Evolutionary conservation across 2,888 invertebrate species (phyloP), one percentile per base, ranked within the genome.

Genomic region (Drosophila rubida): DNA sequence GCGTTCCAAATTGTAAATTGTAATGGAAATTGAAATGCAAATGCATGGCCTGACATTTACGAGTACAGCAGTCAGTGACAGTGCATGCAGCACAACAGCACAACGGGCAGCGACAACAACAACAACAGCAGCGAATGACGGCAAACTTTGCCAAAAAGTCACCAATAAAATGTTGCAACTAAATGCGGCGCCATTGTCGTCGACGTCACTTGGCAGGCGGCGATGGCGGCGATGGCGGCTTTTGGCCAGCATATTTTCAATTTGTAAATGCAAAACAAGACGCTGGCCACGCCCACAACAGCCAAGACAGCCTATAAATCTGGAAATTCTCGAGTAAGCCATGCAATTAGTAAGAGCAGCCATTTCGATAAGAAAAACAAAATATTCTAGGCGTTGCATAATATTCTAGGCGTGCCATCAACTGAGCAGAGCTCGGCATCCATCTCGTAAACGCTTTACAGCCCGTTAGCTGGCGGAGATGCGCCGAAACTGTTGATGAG

Each of bases 91-190:
- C n/a, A n/a, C n/a, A n/a, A n/a, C n/a, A 44, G 41, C 62, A 58
- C 66, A 76, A 72, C 64, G 69, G 48, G 54, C 66, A 76, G 68
- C 64, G 69, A 48, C 49, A 49, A 35, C 57, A 60, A 32, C 54
- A 57, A 13, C 32, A 46, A 1, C 14, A 32, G n/a, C 57, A 27
- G 8, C 60, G 51, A 72, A 19, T 54, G 55, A 48, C 55, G 16
- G 45, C 45, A 67, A 74, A 48, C 71, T 45, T 66, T 85, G 85
- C 85, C 85, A 86, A 86, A 86, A 86, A 87, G 71, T 70, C 80
- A 75, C 79, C 89, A 87, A 89, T 87, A 87, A 89, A 87, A 87
- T 85, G 88, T 87, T 87, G 82, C 86, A 87, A 88, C 82, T 87
- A 87, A 85, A 87, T 84, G 71, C 78, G 78, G 83, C 86, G 75